Conservation (phyloP, 37 sponge, comb jelly and placozoan species). For the Dysidea cf. avara region DNA sequence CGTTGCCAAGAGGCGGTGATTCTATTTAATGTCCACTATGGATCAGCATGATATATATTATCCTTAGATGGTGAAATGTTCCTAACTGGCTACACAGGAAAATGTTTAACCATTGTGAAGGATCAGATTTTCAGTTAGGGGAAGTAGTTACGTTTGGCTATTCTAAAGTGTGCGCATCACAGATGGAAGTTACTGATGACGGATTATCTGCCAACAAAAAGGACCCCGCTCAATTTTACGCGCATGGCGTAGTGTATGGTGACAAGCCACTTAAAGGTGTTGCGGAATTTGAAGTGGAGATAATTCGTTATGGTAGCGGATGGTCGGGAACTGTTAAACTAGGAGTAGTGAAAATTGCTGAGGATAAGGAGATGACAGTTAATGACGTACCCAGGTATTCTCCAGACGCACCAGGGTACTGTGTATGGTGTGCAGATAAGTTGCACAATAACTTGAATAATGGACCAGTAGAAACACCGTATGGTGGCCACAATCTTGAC, state of each 20-base stretch:
- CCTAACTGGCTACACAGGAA: too few relatives aligned
- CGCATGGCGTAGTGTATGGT: conserved; percentile 71
- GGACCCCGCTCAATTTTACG: conserved; percentile 63
- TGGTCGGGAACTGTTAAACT: conserved; percentile 90
- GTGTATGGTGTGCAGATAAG: conserved; percentile 82
- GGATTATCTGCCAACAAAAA: conserved; percentile 45
- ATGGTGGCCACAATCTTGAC: conserved; percentile 61
- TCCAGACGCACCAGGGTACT: conserved; percentile 65
- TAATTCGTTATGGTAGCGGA: conserved; percentile 59
- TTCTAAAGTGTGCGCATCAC: not conserved
- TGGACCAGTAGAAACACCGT: conserved; percentile 29
- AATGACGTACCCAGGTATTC: conserved; percentile 72
- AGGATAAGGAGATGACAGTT: not conserved
- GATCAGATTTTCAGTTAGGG: too few relatives aligned
- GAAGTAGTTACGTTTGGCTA: too few relatives aligned
- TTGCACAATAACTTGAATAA: conserved; percentile 48
- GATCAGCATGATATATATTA: too few relatives aligned
- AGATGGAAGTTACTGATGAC: conserved; percentile 49
- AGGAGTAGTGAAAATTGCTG: conserved; percentile 59
- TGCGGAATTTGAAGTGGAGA: conserved; percentile 74
- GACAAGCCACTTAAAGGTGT: conserved; percentile 57
- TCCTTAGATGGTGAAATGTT: too few relatives aligned
- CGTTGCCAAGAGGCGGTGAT: not conserved
- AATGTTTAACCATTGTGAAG: too few relatives aligned
- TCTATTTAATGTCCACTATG: too few relatives aligned